Base-by-base conservation (phyloP, 2,113 vertebrate species). In the Dipodomys merriami region DNA sequence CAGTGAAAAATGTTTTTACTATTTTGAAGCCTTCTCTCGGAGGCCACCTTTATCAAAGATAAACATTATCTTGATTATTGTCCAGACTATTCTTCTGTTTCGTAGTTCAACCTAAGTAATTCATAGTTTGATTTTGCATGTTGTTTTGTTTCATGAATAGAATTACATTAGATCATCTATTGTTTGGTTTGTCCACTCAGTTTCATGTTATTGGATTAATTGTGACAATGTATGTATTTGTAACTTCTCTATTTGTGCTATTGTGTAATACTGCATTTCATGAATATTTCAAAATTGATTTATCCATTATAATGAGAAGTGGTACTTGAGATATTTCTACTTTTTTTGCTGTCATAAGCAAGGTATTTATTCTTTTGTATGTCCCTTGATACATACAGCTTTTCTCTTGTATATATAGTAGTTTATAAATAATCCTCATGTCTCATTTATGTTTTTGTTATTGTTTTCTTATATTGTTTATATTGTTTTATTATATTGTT, bases 311-410 rank as follows among this genome's bases (percentile, higher is more conserved):
- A 81, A 22, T 69, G 9, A 65, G 23, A 80, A 57, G 76, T 60
- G 49, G 8, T 33, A 79, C 71, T 11, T 65, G n/a, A 18, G 39
- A 62, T 79, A 76, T 29, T 57, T 78, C 39, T 15, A 79, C 6
- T 35, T 82, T 91, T 80, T 62, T 91, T 89, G 29, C n/a, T 86
- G 29, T 88, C 91, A 44, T 86, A 91, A 94, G 35, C 33, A 90
- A 83, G 13, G 11, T 19, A n/a, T 27, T 44, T 57, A 71, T 67
- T 73, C 25, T 62, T 92, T 67, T 68, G 65, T 53, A 64, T 60
- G 23, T 79, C n/a, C 78, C n/a, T 2, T 19, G 22, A 30, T 90
- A n/a, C 20, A 57, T 49, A 69, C 9, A 80, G 39, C 19, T 74
- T 83, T 46, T 80, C 46, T 86, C 30, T 73, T 44, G 35, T 19